phyloP scores from a whole-genome alignment of 2,797 vertebrate genomes.

The Sphaeramia orbicularis region DNA sequence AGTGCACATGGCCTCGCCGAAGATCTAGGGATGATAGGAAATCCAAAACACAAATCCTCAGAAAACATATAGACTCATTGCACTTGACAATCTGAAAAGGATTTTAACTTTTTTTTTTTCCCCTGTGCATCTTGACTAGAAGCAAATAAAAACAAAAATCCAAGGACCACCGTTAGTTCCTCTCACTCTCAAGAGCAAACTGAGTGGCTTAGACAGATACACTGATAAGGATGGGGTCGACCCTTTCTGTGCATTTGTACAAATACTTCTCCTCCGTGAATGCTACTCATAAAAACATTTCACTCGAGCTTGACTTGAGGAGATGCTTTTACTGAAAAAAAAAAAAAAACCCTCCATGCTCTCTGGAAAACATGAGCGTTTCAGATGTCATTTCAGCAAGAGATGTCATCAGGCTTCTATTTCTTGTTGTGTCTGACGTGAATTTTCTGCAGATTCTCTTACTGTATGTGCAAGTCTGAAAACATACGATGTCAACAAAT shows the following conservation, averaged over 20 bases:
- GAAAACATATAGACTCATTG: slow-evolving; percentile 25
- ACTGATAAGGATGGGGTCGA: slow-evolving; percentile 7
- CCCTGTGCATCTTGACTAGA: slow-evolving; percentile 30
- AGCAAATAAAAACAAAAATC: slow-evolving; percentile 8
- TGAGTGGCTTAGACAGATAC: slow-evolving; percentile 20
- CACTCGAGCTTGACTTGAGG: slow-evolving; percentile 16
- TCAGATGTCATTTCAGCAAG: slow-evolving; percentile 45
- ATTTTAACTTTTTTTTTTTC: neutral
- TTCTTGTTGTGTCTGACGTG: slow-evolving; percentile 16
- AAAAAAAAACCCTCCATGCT: slow-evolving; percentile 53
- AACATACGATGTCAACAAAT: neutral
- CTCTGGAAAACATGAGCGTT: slow-evolving; percentile 38
- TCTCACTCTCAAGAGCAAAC: slow-evolving; percentile 13
- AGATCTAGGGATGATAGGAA: slow-evolving; percentile 38
- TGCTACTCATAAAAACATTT: slow-evolving; percentile 22
- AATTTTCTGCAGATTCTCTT: neutral
- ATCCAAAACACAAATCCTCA: slow-evolving; percentile 33
- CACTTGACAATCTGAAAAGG: slow-evolving; percentile 12
- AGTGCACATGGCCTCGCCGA: slow-evolving; percentile 20
- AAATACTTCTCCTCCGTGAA: slow-evolving; percentile 6
- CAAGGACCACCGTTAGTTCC: slow-evolving; percentile 27
- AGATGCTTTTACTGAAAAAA: slow-evolving; percentile 27
- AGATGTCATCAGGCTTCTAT: slow-evolving; percentile 30
- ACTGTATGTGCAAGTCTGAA: neutral
- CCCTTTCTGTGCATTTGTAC: slow-evolving; percentile 43